These are phyloP conservation scores for Trichogramma dendrolimi DNA, from an alignment of 2,888 invertebrate genomes.

Conservation along the genomic window DNA sequence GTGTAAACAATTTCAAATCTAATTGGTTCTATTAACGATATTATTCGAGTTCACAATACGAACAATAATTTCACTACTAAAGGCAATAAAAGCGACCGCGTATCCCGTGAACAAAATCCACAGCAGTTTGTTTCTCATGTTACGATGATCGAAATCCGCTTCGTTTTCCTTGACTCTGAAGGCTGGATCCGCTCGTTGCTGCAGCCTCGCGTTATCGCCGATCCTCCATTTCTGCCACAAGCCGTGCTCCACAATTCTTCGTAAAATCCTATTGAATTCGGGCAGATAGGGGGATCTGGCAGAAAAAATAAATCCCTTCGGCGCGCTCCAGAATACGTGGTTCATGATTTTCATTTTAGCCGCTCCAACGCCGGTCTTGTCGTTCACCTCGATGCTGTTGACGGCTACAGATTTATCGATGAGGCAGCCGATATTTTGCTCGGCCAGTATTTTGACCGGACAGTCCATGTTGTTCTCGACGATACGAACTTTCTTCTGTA, in stretches of 20 bases:
- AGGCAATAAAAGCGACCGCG: no score
- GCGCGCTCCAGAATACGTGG: slow-evolving; percentile 3
- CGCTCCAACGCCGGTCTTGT: no score
- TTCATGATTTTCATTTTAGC: slow-evolving; percentile 6
- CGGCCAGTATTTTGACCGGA: background rate
- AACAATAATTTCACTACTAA: background rate
- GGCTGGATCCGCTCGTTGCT: no score
- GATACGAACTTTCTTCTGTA: background rate
- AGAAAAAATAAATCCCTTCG: slow-evolving; percentile 8
- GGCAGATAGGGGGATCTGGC: slow-evolving; percentile 2
- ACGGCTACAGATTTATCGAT: slow-evolving; percentile 1
- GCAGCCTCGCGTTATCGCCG: no score
- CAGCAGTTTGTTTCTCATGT: no score
- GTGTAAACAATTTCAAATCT: no score
- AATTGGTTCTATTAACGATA: no score
- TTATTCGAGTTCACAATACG: no score
- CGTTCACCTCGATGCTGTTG: no score
- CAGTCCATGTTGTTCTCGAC: background rate
- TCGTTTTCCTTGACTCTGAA: no score
- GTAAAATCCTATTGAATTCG: background rate
- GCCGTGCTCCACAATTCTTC: background rate
- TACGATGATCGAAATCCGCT: no score
- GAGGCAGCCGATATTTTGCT: background rate
- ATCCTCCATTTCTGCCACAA: background rate
- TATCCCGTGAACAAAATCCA: no score